These are phyloP conservation scores for Micrastur ruficollis DNA, from an alignment of 2,797 vertebrate species.

Conservation along the genomic window DNA sequence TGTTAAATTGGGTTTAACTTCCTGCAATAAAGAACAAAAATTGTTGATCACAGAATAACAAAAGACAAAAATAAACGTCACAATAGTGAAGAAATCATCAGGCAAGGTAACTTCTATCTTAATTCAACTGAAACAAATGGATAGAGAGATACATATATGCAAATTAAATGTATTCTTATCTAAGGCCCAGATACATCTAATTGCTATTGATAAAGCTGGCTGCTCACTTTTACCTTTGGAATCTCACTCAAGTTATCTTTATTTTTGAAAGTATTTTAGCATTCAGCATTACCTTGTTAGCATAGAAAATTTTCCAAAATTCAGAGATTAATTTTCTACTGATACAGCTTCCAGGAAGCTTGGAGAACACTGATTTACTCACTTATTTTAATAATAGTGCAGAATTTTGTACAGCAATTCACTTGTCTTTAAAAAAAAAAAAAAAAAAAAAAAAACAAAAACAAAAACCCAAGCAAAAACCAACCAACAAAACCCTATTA, in stretches of 20 bases:
- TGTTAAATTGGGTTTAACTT: constrained; percentile 99
- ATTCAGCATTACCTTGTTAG: background rate
- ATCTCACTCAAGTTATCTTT: background rate
- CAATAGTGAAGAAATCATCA: background rate
- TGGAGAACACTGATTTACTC: background rate
- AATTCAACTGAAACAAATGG: background rate
- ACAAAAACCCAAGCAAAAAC: too few relatives aligned
- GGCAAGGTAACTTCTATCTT: background rate
- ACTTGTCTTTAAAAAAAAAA: background rate
- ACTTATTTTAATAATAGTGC: background rate
- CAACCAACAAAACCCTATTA: background rate
- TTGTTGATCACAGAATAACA: background rate
- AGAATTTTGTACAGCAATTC: background rate
- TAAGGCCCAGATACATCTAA: background rate
- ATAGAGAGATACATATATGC: accelerated
- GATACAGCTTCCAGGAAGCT: background rate
- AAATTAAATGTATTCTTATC: background rate
- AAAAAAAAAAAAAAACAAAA: background rate
- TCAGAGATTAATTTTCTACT: background rate
- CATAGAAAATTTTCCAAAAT: background rate
- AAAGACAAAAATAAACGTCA: background rate
- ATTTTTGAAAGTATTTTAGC: background rate
- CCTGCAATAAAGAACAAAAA: constrained; percentile 74
- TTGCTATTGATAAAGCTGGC: background rate
- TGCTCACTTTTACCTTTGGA: background rate